Evolutionary conservation across 2,113 vertebrate species (phyloP), one percentile per base, ranked within the genome.

Genomic region (Himantopus leucocephalus): DNA sequence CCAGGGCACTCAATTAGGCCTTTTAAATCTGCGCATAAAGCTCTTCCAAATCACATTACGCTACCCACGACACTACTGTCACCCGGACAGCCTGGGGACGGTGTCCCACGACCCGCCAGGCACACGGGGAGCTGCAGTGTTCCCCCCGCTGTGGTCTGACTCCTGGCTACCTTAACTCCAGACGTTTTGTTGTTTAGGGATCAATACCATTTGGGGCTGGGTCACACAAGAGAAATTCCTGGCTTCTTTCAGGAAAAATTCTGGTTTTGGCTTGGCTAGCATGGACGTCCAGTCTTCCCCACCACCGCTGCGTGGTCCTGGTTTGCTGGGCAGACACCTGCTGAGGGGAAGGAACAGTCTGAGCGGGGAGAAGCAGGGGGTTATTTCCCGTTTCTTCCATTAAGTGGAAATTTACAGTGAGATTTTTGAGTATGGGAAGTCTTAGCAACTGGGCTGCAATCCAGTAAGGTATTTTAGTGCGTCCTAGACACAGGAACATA

Each of bases 31-130:
- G 1, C 41, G 56, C 64, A 55, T 3, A 48, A 79, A 79, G 30
- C 62, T 76, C 48, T 79, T 39, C 53, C 0, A 0, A 74, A 10
- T 7, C 62, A 3, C 58, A 8, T 39, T 2, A 6, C 4, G 1
- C 22, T 48, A 3, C 78, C 62, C 52, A 4, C 0, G 1, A 4
- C 56, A 2, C 4, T 14, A 1, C n/a, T 30, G 67, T 47, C 67
- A 12, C 76, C 23, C 68, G 20, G 72, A 10, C 19, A 47, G 2
- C 55, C 32, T 2, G 35, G 78, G 55, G 13, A 45, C n/a, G 19
- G 32, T 0, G 2, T 14, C 70, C 81, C 68, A 35, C 2, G 0
- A 2, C 16, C 14, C 53, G 37, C 35, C 47, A 22, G 39, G 16
- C 59, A 12, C 24, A 1, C 19, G 0, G 24, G 12, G 62, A 29